Conservation (phyloP, 1,140 invertebrate genomes). For the Micrasema longulum region DNA sequence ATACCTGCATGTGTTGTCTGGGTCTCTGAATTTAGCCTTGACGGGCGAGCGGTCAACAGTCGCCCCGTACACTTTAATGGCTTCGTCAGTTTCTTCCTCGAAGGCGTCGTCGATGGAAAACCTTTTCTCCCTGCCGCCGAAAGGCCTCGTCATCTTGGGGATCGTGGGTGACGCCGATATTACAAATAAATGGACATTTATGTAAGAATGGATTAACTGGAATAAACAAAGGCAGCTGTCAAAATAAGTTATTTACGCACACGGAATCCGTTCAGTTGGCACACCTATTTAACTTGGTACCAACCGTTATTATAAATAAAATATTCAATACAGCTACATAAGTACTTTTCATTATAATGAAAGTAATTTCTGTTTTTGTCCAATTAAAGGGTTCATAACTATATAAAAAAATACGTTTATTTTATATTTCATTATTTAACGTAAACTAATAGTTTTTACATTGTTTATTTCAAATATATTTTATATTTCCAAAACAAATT, state of each 20-base stretch:
- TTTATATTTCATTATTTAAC: too few relatives aligned
- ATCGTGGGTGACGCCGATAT: background rate
- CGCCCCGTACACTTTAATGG: slow-evolving; percentile 80
- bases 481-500: too few relatives aligned
- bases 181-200: slow-evolving; percentile 30
- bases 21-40: slow-evolving; percentile 48
- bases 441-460: too few relatives aligned
- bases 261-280: slow-evolving; percentile 8
- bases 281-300: background rate
- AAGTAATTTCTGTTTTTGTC: too few relatives aligned
- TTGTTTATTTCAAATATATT: too few relatives aligned
- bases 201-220: slow-evolving; percentile 15
- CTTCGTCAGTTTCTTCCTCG: slow-evolving; percentile 83
- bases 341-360: too few relatives aligned
- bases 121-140: slow-evolving; percentile 55
- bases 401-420: too few relatives aligned
- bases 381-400: too few relatives aligned
- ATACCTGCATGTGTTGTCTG: slow-evolving; percentile 44
- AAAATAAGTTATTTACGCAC: slow-evolving; percentile 44
- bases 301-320: background rate
- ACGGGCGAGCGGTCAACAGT: slow-evolving; percentile 62
- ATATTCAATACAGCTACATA: too few relatives aligned
- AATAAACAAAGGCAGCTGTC: slow-evolving; percentile 48
- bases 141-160: slow-evolving; percentile 42
- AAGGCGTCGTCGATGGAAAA: slow-evolving; percentile 87